Evolutionary conservation across 2,888 invertebrate genomes (phyloP).

Genomic region (Labia minor): DNA sequence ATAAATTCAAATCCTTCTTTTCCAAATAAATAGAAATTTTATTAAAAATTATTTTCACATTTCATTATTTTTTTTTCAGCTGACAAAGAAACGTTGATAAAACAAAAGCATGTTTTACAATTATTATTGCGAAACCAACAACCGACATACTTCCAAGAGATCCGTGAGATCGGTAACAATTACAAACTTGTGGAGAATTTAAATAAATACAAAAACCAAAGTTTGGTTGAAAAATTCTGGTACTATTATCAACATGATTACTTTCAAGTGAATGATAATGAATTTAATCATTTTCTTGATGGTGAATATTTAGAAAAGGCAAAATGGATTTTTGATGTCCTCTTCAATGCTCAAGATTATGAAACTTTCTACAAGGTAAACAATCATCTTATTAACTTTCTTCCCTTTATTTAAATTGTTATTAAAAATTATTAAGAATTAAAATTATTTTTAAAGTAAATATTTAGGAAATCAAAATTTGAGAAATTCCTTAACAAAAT

Average conservation of each 20-base stretch:
- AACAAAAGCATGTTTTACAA: not conserved
- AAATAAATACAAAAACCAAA: not conserved
- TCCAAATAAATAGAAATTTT: no score
- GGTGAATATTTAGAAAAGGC: constrained; percentile 39
- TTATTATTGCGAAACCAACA: not conserved
- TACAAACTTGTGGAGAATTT: not conserved
- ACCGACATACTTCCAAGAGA: not conserved
- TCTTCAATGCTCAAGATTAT: constrained; percentile 50
- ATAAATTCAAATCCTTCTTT: no score
- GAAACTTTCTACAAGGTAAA: constrained; percentile 44
- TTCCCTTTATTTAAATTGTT: not conserved
- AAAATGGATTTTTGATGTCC: constrained; percentile 41
- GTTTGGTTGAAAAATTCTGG: not conserved
- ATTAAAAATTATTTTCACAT: no score
- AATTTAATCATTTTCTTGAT: constrained; percentile 38
- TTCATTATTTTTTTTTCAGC: not conserved
- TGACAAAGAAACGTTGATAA: not conserved
- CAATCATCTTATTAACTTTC: not conserved
- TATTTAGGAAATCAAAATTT: no score
- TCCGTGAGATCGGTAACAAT: not conserved
- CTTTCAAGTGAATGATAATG: not conserved
- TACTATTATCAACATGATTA: not conserved
- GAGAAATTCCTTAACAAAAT: no score
- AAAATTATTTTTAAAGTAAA: no score
- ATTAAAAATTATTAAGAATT: not conserved